Evolutionary conservation across 2,888 invertebrate species (phyloP), one percentile per base, ranked within the genome.

Genomic region (Taenaris catops): DNA sequence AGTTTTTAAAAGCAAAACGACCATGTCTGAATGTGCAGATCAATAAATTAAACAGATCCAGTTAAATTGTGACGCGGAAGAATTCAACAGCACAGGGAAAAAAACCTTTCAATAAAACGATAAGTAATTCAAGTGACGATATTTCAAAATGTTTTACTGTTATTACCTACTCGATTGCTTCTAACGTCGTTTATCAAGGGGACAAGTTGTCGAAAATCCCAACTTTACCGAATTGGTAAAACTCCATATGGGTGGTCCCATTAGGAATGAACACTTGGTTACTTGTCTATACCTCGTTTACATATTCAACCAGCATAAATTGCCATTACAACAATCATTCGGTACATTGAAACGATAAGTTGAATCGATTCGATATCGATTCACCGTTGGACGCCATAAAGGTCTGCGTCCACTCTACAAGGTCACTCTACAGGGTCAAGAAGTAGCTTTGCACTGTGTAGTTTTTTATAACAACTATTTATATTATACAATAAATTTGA

Each of bases 281-380:
- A 67, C 66, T 66, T 68, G 67, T 67, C 64, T 58, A 58, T 42
- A 40, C 56, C 58, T 76, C 71, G 69, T 78, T 80, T 79, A 79
- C 78, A 79, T 80, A 75, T 76, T 56, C 74, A 63, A 69, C 63
- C 63, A 69, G 64, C 73, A 79, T 83, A 83, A 83, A 83, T 83
- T 80, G 78, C 75, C 79, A 78, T 81, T 78, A 79, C 68, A 55
- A 67, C 71, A 79, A 80, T 80, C 74, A 75, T 69, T 59, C 67
- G 76, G 72, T 72, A 63, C 66, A 57, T 68, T 65, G 58, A 60
- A 70, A 67, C 73, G 73, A 73, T 73, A 69, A 24, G 8, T 35
- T 21, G 21, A 33, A 35, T 43, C 18, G 21, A 25, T 35, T 46
- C 32, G 50, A 53, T 63, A 59, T 59, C 56, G 64, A 62, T 68